Evolutionary conservation across 2,888 invertebrate species (phyloP).

Genomic region (Scaptomyza caliginosa): DNA sequence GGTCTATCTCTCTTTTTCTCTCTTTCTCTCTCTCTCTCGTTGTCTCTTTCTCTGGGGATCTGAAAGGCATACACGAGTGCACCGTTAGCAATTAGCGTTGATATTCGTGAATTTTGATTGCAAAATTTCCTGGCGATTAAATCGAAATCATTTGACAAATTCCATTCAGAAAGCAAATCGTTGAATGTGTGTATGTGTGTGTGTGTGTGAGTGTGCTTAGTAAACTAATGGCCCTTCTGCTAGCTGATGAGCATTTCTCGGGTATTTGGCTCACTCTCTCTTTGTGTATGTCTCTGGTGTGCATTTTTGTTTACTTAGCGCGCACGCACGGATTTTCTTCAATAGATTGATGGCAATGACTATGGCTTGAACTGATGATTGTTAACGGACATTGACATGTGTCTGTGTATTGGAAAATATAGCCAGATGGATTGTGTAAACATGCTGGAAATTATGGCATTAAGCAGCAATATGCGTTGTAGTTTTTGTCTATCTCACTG

Average conservation of each 20-base stretch:
- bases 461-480: conserved; percentile 61
- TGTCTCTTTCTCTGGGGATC: conserved; percentile 29
- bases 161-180: conserved; percentile 16
- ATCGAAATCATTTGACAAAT: conserved; percentile 80
- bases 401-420: conserved; percentile 57
- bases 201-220: conserved; percentile 28
- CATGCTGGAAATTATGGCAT: conserved; percentile 75
- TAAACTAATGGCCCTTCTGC: conserved; percentile 38
- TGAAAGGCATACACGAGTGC: conserved; percentile 59
- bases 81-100: conserved; percentile 74
- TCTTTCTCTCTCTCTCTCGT: conserved; percentile 2
- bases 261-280: background rate
- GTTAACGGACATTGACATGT: conserved; percentile 48
- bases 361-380: conserved; percentile 59
- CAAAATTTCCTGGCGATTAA: conserved; percentile 82
- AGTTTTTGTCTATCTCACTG: conserved; percentile 19
- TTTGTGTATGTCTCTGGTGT: conserved; percentile 25
- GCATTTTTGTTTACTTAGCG: conserved; percentile 59
- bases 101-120: conserved; percentile 79
- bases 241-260: conserved; percentile 37
- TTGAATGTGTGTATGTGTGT: background rate
- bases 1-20: conserved; percentile 28
- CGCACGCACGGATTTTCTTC: conserved; percentile 72
- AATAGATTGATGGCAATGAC: conserved; percentile 70
- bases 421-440: conserved; percentile 80